Evolutionary conservation across 1,140 invertebrate genomes (phyloP), one percentile per base, ranked within the genome.

Genomic region (Aethina tumida): DNA sequence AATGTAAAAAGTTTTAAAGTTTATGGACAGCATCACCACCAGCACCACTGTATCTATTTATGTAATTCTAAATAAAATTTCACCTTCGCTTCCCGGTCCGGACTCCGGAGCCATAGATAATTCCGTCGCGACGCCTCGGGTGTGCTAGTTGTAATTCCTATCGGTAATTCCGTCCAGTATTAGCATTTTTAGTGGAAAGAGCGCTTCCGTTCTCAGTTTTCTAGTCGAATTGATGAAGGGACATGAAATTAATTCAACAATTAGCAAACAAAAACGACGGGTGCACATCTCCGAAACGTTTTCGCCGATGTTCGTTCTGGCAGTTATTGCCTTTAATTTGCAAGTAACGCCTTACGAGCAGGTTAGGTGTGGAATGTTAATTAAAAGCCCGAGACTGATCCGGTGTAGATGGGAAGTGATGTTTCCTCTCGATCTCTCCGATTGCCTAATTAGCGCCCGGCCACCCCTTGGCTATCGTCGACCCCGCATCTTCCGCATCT

Each of bases 341-440:
- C 56, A 53, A 50, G 47, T 47, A 45, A 52, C 52, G 45, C 42
- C 45, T 47, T 44, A 44, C 38, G 47, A 39, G 36, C 15, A 53
- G 50, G 52, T 53, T 49, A 53, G 41, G 49, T 45, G 51, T 42
- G 60, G 60, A 63, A 63, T 63, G 60, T 63, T 63, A 63, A 63
- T 63, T 62, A 63, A 63, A 63, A 60, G 58, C 53, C 44, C 50
- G 31, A 41, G 35, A 47, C 45, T 33, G 43, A 41, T 45, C 32
- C 43, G 43, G 32, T 31, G 38, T 33, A 22, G 30, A 45, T 35
- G 37, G 17, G 20, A 19, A 29, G 29, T 41, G 43, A 45, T 45
- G 38, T 26, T 41, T 45, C 38, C 39, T 47, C 34, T 43, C 41
- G 41, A 43, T 43, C 45, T 39, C 41, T 31, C 45, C 28, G 31